phyloP scores from a whole-genome alignment of 1,140 invertebrate genomes.

The Parasteatoda tepidariorum region DNA sequence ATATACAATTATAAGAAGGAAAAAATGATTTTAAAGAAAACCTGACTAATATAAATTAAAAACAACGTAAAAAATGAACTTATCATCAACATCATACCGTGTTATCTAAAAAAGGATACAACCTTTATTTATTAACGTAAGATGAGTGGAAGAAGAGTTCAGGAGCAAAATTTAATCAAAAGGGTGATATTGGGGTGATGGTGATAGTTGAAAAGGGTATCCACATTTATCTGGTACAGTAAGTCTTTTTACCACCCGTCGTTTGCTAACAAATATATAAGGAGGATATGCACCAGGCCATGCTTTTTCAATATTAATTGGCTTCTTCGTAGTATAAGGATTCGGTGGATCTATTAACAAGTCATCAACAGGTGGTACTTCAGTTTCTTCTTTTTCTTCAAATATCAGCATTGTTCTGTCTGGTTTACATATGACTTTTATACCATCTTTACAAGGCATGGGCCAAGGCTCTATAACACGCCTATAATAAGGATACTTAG shows the following conservation, averaged over 20 bases:
- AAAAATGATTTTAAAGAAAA: too few relatives aligned
- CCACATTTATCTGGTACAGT: background rate
- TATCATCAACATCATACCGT: too few relatives aligned
- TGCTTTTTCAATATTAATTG: background rate
- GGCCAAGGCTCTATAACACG: slow-evolving; percentile 13
- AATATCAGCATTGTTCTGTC: background rate
- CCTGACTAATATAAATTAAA: too few relatives aligned
- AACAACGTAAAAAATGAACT: too few relatives aligned
- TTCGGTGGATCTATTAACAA: background rate
- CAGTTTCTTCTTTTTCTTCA: background rate
- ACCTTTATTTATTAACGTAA: too few relatives aligned
- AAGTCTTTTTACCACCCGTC: background rate
- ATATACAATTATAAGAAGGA: too few relatives aligned
- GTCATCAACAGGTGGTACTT: background rate
- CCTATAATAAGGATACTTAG: background rate
- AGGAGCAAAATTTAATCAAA: background rate
- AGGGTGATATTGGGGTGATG: background rate
- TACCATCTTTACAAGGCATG: slow-evolving; percentile 26
- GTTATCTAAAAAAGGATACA: too few relatives aligned
- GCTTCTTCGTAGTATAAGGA: background rate
- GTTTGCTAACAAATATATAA: background rate
- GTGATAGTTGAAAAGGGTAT: background rate
- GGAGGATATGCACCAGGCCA: background rate
- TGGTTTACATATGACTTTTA: background rate
- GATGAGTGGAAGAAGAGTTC: too few relatives aligned